phyloP scores from a whole-genome alignment of 2,113 vertebrate genomes.

The Plestiodon gilberti region DNA sequence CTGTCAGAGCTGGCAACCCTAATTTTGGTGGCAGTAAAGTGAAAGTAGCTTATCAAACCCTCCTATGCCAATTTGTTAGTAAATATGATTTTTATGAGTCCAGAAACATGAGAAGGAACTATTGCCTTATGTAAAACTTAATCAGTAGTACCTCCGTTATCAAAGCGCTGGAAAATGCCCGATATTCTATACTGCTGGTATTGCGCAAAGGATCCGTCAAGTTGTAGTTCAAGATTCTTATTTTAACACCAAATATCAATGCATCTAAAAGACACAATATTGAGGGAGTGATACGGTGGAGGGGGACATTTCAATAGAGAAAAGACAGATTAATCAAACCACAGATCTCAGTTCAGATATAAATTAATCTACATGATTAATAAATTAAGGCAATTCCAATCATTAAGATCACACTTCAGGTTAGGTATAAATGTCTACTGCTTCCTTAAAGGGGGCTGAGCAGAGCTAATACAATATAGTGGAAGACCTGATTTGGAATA shows the following conservation, averaged over 20 bases:
- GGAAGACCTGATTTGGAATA: neutral
- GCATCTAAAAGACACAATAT: slow-evolving; percentile 63
- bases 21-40: slow-evolving; percentile 3
- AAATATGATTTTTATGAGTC: neutral
- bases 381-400: neutral
- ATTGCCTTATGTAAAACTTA: slow-evolving; percentile 7
- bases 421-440: neutral
- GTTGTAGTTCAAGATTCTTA: slow-evolving; percentile 68
- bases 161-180: slow-evolving; percentile 67
- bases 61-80: neutral
- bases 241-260: slow-evolving; percentile 55
- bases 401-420: too few species aligned
- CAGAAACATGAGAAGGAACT: slow-evolving; percentile 24
- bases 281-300: neutral
- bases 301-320: slow-evolving; percentile 2
- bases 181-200: slow-evolving; percentile 48
- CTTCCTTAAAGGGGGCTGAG: neutral
- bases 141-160: slow-evolving; percentile 68
- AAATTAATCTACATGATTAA: neutral
- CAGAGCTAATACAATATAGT: neutral
- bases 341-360: neutral
- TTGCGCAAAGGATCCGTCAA: slow-evolving; percentile 61
- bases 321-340: neutral
- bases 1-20: too few species aligned
- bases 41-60: neutral